A percentile compares a stretch with the other conserved stretches of the same genome.
These are phyloP conservation scores for Brachypterus glaber DNA, from an alignment of 2,888 invertebrate species.

Conservation along the genomic window DNA sequence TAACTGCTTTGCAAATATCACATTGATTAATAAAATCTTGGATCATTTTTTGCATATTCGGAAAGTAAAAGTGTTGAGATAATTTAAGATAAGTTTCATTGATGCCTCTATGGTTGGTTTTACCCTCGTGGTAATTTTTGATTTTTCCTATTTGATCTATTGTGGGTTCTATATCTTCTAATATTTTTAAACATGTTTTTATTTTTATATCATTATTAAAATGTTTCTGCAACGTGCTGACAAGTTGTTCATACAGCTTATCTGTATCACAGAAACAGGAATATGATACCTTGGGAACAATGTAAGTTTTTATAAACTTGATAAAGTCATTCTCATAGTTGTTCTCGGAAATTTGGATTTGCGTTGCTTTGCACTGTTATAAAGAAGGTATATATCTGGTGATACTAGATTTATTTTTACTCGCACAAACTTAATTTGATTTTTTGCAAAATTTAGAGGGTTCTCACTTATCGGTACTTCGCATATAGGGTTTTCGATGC, in stretches of 20 bases:
- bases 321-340: constrained; percentile 5
- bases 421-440: constrained; percentile 5
- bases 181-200: constrained; percentile 8
- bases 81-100: constrained; percentile 4
- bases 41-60: constrained; percentile 12
- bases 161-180: constrained; percentile 5
- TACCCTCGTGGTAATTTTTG: constrained; percentile 6
- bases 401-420: background rate
- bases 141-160: constrained; percentile 9
- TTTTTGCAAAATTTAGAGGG: constrained; percentile 3
- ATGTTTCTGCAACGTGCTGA: constrained; percentile 1
- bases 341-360: constrained; percentile 3
- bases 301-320: constrained; percentile 4
- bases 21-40: constrained; percentile 14
- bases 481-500: constrained; percentile 6
- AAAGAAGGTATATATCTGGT: background rate
- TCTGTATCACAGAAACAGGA: constrained; percentile 10
- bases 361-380: constrained; percentile 5
- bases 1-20: constrained; percentile 7
- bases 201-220: constrained; percentile 9
- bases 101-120: constrained; percentile 6
- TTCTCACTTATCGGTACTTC: constrained; percentile 8
- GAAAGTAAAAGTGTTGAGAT: constrained; percentile 10
- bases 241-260: background rate
- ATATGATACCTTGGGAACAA: constrained; percentile 9